Percentiles rank a stretch among this genome's conserved stretches.
Evolutionary conservation across 2,113 vertebrate species (phyloP).

Genomic region (Anarhynchus alexandrinus): DNA sequence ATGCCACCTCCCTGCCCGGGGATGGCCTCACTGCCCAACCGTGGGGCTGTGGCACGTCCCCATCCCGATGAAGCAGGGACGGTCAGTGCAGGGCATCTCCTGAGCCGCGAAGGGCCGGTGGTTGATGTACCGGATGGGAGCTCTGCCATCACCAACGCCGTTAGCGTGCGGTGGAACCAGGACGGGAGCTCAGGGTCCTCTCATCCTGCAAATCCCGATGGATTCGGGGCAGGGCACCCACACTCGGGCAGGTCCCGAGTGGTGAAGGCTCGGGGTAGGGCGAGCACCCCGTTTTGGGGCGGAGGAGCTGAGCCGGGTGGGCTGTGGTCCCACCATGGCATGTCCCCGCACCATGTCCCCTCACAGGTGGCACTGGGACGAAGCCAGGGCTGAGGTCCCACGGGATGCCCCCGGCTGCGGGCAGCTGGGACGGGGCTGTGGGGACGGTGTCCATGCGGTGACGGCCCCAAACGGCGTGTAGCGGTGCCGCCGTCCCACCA

Average conservation of each 20-base stretch:
- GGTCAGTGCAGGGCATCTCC: accelerated
- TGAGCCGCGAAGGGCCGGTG: not conserved
- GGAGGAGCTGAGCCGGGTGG: not conserved
- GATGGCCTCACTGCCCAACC: not conserved
- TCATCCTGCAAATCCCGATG: not conserved
- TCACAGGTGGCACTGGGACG: not conserved
- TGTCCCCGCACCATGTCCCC: not conserved
- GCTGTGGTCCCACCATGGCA: not conserved
- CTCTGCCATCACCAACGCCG: not conserved
- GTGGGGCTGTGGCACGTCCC: not conserved
- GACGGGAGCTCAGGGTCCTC: not conserved
- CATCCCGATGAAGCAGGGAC: accelerated
- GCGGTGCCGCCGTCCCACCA: accelerated
- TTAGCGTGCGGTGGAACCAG: accelerated
- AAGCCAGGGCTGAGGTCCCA: not conserved
- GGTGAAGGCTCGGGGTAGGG: accelerated
- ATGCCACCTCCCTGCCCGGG: not conserved
- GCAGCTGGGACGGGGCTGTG: not conserved
- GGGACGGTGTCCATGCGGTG: not conserved
- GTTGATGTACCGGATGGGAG: accelerated
- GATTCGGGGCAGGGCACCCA: not conserved
- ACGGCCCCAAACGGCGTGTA: accelerated
- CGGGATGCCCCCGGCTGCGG: accelerated
- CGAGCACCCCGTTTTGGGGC: not conserved
- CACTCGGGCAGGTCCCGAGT: accelerated